Base-by-base conservation (phyloP, 1,140 invertebrate genomes). In the Heliconius nattereri region DNA sequence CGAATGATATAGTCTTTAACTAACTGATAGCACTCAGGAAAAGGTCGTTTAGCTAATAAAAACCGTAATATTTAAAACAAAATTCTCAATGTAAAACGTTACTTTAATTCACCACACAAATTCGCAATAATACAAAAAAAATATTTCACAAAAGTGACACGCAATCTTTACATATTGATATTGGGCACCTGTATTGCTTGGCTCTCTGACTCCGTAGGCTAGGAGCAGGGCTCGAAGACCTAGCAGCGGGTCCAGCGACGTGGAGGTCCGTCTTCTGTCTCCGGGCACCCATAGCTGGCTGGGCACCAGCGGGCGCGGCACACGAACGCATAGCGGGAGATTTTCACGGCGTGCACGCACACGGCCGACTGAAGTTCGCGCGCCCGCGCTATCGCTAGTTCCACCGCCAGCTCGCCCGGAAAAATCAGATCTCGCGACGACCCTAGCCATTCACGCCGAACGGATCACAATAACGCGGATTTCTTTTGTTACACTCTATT, bases 191-290 rank as follows among this genome's bases (percentile, higher is more conserved):
- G 92, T 94, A 94, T 81, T 94, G 93, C 81, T 94, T 94, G 19
- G 94, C 92, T 73, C 92, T 83, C 78, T 94, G 92, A 78, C 92
- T 94, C 37, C 92, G 88, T 9, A 94, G 90, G 74, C 91, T 92
- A 75, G 90, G 90, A 16, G 92, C 90, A 11, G 94, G 92, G 79
- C 92, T 92, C 60, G 84, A 83, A 11, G 94, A 92, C 73, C 94
- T 89, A 8, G 86, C 86, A 32, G 86, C 83, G 52, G 94, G 89
- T 76, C 92, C 94, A 7, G 91, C 90, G 66, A 94, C 92, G 80
- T 94, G 94, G 11, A 95, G 88, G 85, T 95, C 94, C 19, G 94
- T 94, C 85, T 95, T 95, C 88, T 93, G 91, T 20, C 94, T 83
- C 3, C 94, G 85, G 1, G 93, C 94, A 40, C 94, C 92, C 81